phyloP scores from a whole-genome alignment of 2,797 vertebrate species.

The Neosilurus hyrtlii region DNA sequence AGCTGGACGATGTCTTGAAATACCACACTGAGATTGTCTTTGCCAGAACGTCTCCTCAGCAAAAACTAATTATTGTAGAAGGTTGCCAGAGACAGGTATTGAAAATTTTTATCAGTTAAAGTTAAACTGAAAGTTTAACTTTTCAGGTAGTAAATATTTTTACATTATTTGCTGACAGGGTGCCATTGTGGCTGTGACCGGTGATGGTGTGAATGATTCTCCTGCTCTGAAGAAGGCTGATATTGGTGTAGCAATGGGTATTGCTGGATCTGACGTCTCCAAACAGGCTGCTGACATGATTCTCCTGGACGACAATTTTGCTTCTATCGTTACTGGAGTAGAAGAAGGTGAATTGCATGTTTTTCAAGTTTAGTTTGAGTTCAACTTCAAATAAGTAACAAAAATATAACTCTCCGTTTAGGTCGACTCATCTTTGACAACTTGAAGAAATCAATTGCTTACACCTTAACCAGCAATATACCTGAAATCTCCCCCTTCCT shows the following conservation, averaged over 20 bases:
- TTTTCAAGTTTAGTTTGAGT: not conserved
- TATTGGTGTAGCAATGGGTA: conserved; percentile 88
- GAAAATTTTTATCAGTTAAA: not conserved
- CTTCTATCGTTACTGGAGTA: conserved; percentile 70
- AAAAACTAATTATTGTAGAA: conserved; percentile 95
- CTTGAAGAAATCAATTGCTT: conserved; percentile 79
- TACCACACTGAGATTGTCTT: conserved; percentile 95
- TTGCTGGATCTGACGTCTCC: conserved; percentile 91
- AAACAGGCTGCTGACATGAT: conserved; percentile 85
- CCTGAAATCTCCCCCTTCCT: conserved; percentile 94
- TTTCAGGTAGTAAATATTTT: not conserved
- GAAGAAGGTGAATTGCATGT: conserved; percentile 80
- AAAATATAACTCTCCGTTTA: conserved; percentile 51
- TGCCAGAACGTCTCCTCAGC: conserved; percentile 92
- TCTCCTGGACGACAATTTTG: conserved; percentile 91
- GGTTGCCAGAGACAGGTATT: conserved; percentile 91
- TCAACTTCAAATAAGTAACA: not conserved
- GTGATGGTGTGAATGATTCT: conserved; percentile 94
- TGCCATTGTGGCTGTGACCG: conserved; percentile 93
- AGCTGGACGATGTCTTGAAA: conserved; percentile 85
- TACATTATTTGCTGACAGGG: conserved; percentile 69
- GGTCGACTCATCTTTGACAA: conserved; percentile 96
- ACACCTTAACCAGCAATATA: conserved; percentile 95
- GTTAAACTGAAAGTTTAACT: not conserved
- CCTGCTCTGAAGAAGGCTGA: conserved; percentile 92